A percentile compares a stretch with the other conserved stretches of the same genome.
Conservation (phyloP, 2,113 vertebrate species). For the Brachypodius melanocephalos region DNA sequence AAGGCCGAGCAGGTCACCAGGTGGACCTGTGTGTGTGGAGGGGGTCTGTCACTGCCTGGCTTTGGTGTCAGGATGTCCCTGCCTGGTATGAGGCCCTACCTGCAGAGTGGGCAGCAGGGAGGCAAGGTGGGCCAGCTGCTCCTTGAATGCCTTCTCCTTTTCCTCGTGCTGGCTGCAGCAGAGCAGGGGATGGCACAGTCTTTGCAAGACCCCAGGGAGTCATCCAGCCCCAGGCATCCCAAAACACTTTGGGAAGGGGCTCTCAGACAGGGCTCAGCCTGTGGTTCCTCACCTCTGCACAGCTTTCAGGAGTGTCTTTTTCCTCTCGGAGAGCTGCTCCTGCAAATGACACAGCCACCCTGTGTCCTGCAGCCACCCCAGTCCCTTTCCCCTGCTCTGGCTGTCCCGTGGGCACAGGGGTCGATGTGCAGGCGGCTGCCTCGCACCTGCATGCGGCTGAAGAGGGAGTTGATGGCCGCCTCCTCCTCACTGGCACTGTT, state of each 20-base stretch:
- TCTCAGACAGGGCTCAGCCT: background rate
- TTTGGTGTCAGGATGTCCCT: background rate
- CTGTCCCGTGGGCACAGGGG: rapidly evolving
- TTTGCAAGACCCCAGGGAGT: background rate
- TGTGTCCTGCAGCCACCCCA: background rate
- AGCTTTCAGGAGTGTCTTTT: slow-evolving; percentile 84
- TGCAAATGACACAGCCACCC: background rate
- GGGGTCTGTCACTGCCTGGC: background rate
- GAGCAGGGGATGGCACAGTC: background rate
- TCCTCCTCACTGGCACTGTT: slow-evolving; percentile 88
- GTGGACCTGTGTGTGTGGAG: slow-evolving; percentile 73
- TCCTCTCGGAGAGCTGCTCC: slow-evolving; percentile 89
- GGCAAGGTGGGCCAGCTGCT: slow-evolving; percentile 85
- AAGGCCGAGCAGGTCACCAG: slow-evolving; percentile 91
- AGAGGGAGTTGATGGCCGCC: slow-evolving; percentile 85
- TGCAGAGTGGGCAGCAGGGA: slow-evolving; percentile 88
- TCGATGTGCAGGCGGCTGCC: rapidly evolving
- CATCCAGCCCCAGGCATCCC: background rate
- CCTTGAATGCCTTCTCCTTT: slow-evolving; percentile 89
- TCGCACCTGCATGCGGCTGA: slow-evolving; percentile 85
- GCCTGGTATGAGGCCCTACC: slow-evolving; percentile 56
- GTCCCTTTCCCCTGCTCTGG: background rate
- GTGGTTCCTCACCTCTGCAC: slow-evolving; percentile 81
- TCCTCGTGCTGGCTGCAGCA: slow-evolving; percentile 86
- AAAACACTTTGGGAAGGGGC: rapidly evolving